A percentile compares a stretch with the other conserved stretches of the same genome.
phyloP scores from a whole-genome alignment of 2,888 invertebrate species.

The Leptopterna dolabrata region DNA sequence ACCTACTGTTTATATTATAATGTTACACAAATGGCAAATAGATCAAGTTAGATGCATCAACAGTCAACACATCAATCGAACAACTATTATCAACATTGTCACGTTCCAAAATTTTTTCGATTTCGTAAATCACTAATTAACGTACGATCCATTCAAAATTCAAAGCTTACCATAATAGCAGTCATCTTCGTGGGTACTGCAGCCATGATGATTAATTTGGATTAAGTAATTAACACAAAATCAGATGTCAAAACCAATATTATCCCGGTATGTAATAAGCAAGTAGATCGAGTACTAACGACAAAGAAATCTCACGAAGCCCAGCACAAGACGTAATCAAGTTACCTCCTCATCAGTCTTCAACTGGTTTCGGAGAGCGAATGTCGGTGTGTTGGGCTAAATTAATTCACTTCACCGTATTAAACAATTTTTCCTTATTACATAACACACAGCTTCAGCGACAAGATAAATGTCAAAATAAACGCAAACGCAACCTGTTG shows the following conservation, averaged over 20 bases:
- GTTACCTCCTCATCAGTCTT: too few relatives aligned
- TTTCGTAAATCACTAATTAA: too few relatives aligned
- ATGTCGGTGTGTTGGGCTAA: neutral
- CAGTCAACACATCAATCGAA: too few relatives aligned
- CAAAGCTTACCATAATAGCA: neutral
- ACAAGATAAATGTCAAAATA: neutral
- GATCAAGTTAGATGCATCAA: too few relatives aligned
- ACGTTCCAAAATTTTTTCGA: too few relatives aligned
- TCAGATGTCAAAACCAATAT: neutral
- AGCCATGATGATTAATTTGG: neutral
- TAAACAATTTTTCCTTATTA: neutral
- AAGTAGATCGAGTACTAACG: too few relatives aligned
- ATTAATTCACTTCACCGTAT: neutral
- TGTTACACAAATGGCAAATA: too few relatives aligned
- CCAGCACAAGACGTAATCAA: neutral
- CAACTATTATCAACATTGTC: too few relatives aligned
- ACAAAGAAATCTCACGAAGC: neutral
- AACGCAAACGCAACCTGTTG: neutral
- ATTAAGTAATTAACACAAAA: neutral
- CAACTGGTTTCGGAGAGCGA: neutral
- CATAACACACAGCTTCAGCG: neutral
- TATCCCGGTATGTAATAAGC: too few relatives aligned
- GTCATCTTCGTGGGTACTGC: neutral
- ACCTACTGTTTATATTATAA: too few relatives aligned
- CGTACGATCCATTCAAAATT: too few relatives aligned